Evolutionary conservation across 2,113 vertebrate genomes (phyloP).

Genomic region (Malaclemys terrapin): DNA sequence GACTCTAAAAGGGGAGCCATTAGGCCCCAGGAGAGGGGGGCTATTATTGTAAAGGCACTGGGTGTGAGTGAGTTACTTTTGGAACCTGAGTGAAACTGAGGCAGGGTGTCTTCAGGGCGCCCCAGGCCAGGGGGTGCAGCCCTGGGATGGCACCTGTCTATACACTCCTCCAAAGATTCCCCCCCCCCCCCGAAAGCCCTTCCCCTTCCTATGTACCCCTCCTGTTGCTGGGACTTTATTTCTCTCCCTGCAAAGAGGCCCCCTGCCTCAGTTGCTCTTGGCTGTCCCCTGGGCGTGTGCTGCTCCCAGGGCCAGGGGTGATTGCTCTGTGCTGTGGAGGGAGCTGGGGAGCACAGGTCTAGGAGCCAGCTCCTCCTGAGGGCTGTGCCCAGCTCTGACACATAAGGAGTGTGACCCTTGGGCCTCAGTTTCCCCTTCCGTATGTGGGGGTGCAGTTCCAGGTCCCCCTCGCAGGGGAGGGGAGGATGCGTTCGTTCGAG

Average conservation of each 20-base stretch:
- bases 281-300: not conserved
- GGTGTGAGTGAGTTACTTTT: not conserved
- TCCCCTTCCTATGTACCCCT: too few species aligned
- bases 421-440: not conserved
- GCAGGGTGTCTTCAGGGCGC: not conserved
- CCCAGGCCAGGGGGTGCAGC: too few species aligned
- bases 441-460: not conserved
- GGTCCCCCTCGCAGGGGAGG: not conserved
- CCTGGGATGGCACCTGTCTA: not conserved
- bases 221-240: too few species aligned
- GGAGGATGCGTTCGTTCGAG: not conserved
- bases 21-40: too few species aligned
- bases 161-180: not conserved
- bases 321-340: too few species aligned
- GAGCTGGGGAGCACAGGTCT: too few species aligned
- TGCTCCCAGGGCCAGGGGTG: not conserved
- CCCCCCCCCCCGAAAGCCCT: too few species aligned
- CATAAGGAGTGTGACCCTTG: not conserved
- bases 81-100: not conserved
- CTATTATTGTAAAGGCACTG: too few species aligned
- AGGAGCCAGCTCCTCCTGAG: not conserved
- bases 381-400: not conserved
- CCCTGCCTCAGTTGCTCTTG: not conserved
- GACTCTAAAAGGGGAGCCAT: too few species aligned
- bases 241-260: too few species aligned